A percentile compares a stretch with the other conserved stretches of the same genome.
These are phyloP conservation scores for Anastatus disparis DNA, from an alignment of 1,140 invertebrate species.

Conservation along the genomic window DNA sequence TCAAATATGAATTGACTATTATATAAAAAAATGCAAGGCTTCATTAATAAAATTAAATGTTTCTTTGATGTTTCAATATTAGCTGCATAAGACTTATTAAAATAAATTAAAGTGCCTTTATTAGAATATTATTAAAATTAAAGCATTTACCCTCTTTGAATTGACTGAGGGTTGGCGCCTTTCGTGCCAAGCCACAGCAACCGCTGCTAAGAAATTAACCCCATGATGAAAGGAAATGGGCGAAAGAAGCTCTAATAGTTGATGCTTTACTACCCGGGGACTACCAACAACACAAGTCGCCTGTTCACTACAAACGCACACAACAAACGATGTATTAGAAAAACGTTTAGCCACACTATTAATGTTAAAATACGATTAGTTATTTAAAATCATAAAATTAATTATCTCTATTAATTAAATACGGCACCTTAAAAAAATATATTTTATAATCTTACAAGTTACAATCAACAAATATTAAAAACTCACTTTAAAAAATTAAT, in stretches of 20 bases:
- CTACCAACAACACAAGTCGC: constrained; percentile 69
- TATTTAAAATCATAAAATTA: background rate
- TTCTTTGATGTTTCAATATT: no score
- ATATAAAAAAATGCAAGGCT: background rate
- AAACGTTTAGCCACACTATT: constrained; percentile 30
- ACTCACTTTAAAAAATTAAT: background rate
- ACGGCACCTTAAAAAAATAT: background rate
- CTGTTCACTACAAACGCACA: constrained; percentile 56
- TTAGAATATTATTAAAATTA: background rate
- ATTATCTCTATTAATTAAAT: background rate
- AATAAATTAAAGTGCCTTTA: no score
- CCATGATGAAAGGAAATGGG: constrained; percentile 89
- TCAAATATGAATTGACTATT: no score
- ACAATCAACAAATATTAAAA: background rate
- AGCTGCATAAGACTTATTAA: background rate
- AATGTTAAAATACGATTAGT: background rate
- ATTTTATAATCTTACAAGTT: background rate
- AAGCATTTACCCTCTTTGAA: constrained; percentile 65
- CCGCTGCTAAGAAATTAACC: constrained; percentile 82
- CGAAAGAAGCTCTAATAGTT: constrained; percentile 86
- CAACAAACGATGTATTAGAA: constrained; percentile 32
- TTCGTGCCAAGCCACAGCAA: constrained; percentile 92
- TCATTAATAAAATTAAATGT: background rate
- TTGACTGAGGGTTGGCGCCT: constrained; percentile 66
- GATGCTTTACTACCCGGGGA: constrained; percentile 77